These are phyloP conservation scores for Murina feae DNA, from an alignment of 2,113 vertebrate species.

Conservation along the genomic window DNA sequence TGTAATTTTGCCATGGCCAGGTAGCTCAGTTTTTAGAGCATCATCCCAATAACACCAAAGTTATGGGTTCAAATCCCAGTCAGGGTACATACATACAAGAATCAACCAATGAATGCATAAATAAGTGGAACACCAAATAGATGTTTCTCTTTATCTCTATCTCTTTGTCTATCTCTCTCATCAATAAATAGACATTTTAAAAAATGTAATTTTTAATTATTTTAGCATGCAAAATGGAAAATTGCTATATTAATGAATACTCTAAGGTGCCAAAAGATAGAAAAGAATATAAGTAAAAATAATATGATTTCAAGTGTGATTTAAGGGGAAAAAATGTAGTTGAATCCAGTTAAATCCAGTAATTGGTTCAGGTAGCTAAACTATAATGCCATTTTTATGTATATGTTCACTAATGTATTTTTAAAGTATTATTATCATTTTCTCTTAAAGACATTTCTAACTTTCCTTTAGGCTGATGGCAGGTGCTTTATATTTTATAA, in stretches of 20 bases:
- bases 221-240: not conserved
- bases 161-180: not conserved
- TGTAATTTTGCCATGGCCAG: not conserved
- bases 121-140: not conserved
- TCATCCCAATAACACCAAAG: not conserved
- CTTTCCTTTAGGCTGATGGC: not conserved
- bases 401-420: not conserved
- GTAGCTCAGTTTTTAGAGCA: not conserved
- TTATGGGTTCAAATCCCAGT: not conserved
- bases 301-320: not conserved
- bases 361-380: not conserved
- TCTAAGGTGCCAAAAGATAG: not conserved
- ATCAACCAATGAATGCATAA: not conserved
- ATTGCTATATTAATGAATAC: not conserved
- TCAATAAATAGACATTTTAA: not conserved
- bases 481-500: not conserved
- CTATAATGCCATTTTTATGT: not conserved
- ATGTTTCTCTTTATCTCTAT: not conserved
- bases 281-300: not conserved
- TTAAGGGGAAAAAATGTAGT: not conserved
- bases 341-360: not conserved
- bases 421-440: not conserved
- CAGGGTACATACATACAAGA: not conserved
- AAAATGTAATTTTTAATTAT: not conserved
- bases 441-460: not conserved